Base-by-base conservation (phyloP, 2,113 vertebrate species). In the Chroicocephalus ridibundus region DNA sequence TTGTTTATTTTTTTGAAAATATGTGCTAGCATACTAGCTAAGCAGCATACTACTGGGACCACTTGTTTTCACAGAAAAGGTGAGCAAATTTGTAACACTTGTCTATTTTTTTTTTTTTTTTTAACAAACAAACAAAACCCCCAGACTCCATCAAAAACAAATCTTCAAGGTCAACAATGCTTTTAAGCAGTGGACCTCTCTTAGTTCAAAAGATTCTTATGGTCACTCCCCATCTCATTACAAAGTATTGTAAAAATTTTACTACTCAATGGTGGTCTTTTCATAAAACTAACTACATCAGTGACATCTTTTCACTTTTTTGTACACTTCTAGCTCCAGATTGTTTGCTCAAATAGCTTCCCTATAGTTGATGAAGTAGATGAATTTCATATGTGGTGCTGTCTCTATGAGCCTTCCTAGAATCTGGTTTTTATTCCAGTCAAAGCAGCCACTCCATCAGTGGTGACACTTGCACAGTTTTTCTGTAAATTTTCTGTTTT, bases 341-440 rank as follows among this genome's bases (percentile, higher is more conserved):
- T 70, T 87, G 25, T 69, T 81, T 55, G 27, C 58, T 80, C 13
- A 29, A 55, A 2, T 55, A 65, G 12, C 16, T 82, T 90, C 8
- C 10, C 8, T 69, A 0, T 65, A n/a, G 4, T 51, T 40, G 29
- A 51, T 77, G 31, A 16, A 64, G n/a, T 66, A 11, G 19, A 36
- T 74, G 10, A 61, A 66, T 70, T 57, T 88, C 44, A 34, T 31
- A 44, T n/a, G n/a, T 57, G 19, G 9, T 74, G 14, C 22, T 55
- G 2, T 32, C 9, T 66, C 4, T 46, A 2, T 12, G 0, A 3
- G 31, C 55, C 11, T 13, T 62, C 11, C 13, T 26, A 51, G 34
- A 52, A 38, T 32, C 13, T 20, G 2, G 1, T 42, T 79, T 82
- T 68, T 54, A 36, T 82, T 76, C 27, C 13, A 47, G 29, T 82